Evolutionary conservation across 2,797 vertebrate species (phyloP), one percentile per base, ranked within the genome.

Genomic region (Liasis olivaceus): DNA sequence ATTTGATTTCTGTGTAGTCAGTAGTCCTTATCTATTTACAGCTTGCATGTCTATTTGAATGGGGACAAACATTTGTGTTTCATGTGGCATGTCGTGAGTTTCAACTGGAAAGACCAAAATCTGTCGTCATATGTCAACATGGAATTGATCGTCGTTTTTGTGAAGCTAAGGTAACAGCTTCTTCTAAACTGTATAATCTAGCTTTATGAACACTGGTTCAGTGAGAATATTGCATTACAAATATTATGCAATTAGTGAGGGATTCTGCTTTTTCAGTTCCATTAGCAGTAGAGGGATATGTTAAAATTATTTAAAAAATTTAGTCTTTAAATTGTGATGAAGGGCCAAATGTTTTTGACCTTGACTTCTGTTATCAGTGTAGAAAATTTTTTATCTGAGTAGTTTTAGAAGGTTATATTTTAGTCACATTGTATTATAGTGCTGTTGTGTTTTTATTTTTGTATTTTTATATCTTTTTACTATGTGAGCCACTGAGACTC

Each of bases 41-140:
- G 99, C 96, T 99, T 94, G 98, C 98, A 0, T 98, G 97, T 95
- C 97, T 99, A 92, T 96, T 99, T 92, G 99, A 99, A 42, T 99
- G 99, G 99, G 99, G 98, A 0, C 98, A 99, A 97, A 98, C 97
- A 0, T 99, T 99, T 94, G 95, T 99, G 84, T 99, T 99, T 96
- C 99, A 99, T 0, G 99, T 99, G 28, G 97, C 98, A 58, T 99
- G 99, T 91, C 98, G 98, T 60, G 99, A 99, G 94, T 99, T 99
- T 96, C 99, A 99, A 96, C 97, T 99, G 36, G 99, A 99, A 94
- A 98, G 99, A 94, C 99, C 99, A 81, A 99, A 99, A 95, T 98
- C 99, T 69, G 97, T 99, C 2, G 94, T 99, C 90, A 97, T 98
- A 93, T 99, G 99, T 97, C 99, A 99, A 96, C 99, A 99, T 31